Evolutionary conservation across 2,113 vertebrate genomes (phyloP), one percentile per base, ranked within the genome.

Genomic region (Zingel zingel): DNA sequence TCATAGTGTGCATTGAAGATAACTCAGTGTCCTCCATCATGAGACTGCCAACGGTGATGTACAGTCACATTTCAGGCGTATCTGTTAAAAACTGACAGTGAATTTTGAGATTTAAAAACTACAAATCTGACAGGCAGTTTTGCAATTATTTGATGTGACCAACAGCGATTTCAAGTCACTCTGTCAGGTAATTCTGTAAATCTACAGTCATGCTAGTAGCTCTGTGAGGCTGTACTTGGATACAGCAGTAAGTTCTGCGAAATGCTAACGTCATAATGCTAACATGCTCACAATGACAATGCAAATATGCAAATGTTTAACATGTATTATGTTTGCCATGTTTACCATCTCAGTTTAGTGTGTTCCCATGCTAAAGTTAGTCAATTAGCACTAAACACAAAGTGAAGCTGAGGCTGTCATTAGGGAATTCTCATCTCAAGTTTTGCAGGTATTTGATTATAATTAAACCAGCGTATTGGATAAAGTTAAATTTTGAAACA

Each of bases 31-130:
- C 21, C 25, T 71, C 43, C 72, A 74, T 75, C 43, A 83, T 23
- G n/a, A 70, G 61, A 43, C 45, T 75, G 59, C 69, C 54, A 68
- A 54, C 58, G 48, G 63, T 25, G 61, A 77, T 67, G 63, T 48
- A n/a, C 21, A 75, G 36, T 36, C 18, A 50, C 57, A 83, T 83
- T 43, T 43, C 16, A 67, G 30, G 19, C 0, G 0, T 9, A 36
- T 61, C 18, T 61, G 50, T 10, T 43, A 4, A 63, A 69, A 62
- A 56, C 18, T 47, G n/a, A 54, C 2, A 43, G 64, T 45, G 36
- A 48, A 77, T 23, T 56, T 6, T 64, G 9, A 13, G n/a, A 11
- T 61, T 53, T 58, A 36, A 50, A 53, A 78, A 23, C 8, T 39
- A 23, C 9, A 25, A 47, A 25, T 15, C 59, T 45, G 9, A 71